Percentiles rank a stretch among this genome's conserved stretches.
Conservation (phyloP, 2,888 invertebrate species). For the Mimas tiliae region DNA sequence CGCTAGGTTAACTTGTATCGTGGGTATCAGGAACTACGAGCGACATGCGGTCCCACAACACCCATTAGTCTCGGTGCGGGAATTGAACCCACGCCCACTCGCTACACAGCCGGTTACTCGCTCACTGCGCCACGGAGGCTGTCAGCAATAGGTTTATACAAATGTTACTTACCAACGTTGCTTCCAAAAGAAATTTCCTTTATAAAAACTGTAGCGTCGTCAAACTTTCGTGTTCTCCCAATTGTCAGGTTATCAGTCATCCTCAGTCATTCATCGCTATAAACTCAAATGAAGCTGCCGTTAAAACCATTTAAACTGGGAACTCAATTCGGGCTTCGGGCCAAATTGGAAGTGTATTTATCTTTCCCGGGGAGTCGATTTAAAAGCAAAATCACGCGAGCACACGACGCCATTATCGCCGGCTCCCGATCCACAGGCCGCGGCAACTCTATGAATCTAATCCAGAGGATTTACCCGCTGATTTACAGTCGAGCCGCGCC, state of each 20-base stretch:
- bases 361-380: conserved; percentile 79
- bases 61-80: no score
- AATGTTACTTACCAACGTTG: no score
- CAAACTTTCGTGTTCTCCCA: not conserved
- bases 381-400: conserved; percentile 83
- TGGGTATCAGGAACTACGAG: no score
- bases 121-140: no score
- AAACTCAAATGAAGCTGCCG: conserved; percentile 65
- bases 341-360: conserved; percentile 80
- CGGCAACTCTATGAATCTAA: conserved; percentile 84
- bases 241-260: conserved; percentile 65
- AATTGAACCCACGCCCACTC: no score
- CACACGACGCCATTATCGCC: conserved; percentile 82
- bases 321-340: conserved; percentile 65
- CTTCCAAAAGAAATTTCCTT: not conserved
- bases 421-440: conserved; percentile 78
- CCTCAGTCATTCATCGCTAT: conserved; percentile 68
- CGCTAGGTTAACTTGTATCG: no score
- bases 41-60: no score
- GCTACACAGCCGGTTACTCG: no score
- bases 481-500: conserved; percentile 81
- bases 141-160: no score
- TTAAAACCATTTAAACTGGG: conserved; percentile 72
- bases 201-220: not conserved
- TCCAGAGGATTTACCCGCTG: conserved; percentile 84